Evolutionary conservation across 2,797 vertebrate genomes (phyloP).

Genomic region (Diceros bicornis): DNA sequence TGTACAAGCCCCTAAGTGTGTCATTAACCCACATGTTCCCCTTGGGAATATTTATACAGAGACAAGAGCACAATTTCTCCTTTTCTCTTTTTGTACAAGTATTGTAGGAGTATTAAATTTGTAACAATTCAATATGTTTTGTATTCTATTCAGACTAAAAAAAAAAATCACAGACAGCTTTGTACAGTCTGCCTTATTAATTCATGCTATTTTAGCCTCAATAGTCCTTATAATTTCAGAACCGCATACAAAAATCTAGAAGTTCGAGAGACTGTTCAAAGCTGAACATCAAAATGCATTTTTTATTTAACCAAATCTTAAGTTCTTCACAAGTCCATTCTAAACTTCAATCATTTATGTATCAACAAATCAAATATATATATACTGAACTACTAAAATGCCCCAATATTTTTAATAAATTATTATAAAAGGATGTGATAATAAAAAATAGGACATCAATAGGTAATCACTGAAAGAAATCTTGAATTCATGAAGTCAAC

Average conservation of each 20-base stretch:
- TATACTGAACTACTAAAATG: background rate
- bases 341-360: background rate
- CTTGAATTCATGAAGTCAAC: background rate
- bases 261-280: background rate
- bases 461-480: background rate
- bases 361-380: background rate
- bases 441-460: background rate
- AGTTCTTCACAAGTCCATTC: background rate
- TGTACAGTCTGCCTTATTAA: background rate
- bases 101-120: background rate
- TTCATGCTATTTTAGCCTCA: background rate
- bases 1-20: background rate
- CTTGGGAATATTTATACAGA: background rate
- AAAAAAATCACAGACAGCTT: background rate
- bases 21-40: background rate
- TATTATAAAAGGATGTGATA: background rate
- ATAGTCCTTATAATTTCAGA: background rate
- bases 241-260: background rate
- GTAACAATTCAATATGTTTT: background rate
- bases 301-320: constrained; percentile 2
- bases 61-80: background rate
- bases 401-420: background rate
- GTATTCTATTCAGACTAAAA: background rate
- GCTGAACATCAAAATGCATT: background rate
- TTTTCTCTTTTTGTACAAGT: background rate